A percentile compares a stretch with the other conserved stretches of the same genome.
phyloP scores from a whole-genome alignment of 2,888 invertebrate species.

The Elegia similella region DNA sequence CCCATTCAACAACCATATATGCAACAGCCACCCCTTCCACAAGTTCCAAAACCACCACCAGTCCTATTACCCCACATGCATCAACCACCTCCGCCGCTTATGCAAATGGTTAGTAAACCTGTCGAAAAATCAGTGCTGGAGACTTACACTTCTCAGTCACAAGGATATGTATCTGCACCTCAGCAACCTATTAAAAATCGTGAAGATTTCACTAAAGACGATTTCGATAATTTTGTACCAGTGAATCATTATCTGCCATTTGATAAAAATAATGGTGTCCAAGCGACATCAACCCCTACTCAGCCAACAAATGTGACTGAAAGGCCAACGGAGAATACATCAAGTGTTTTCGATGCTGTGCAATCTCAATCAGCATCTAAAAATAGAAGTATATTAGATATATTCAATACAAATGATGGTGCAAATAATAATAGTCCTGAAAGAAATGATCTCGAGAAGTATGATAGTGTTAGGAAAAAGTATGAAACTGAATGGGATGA shows the following conservation, averaged over 20 bases:
- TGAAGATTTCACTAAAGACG: constrained; percentile 50
- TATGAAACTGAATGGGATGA: constrained; percentile 69
- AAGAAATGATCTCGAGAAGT: constrained; percentile 44
- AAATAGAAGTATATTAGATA: constrained; percentile 71
- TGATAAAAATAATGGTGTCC: constrained; percentile 36
- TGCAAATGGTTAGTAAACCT: background rate
- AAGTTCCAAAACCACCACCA: background rate
- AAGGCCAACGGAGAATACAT: constrained; percentile 35
- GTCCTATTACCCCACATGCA: background rate
- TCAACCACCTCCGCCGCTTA: background rate
- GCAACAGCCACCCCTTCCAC: background rate
- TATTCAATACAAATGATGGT: constrained; percentile 51
- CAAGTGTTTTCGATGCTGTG: constrained; percentile 59
- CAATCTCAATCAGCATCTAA: constrained; percentile 54
- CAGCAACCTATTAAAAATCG: constrained; percentile 16
- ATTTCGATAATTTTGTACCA: constrained; percentile 36
- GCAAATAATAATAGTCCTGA: constrained; percentile 43
- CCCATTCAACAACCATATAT: background rate
- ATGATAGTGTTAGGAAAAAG: constrained; percentile 45
- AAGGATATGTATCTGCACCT: constrained; percentile 14
- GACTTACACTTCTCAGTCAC: background rate
- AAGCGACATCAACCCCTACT: constrained; percentile 19
- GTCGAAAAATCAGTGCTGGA: background rate
- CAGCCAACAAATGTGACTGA: constrained; percentile 21
- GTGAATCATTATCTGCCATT: constrained; percentile 46